Evolutionary conservation across 2,888 invertebrate species (phyloP).

Genomic region (Torymus aiolomorphi): DNA sequence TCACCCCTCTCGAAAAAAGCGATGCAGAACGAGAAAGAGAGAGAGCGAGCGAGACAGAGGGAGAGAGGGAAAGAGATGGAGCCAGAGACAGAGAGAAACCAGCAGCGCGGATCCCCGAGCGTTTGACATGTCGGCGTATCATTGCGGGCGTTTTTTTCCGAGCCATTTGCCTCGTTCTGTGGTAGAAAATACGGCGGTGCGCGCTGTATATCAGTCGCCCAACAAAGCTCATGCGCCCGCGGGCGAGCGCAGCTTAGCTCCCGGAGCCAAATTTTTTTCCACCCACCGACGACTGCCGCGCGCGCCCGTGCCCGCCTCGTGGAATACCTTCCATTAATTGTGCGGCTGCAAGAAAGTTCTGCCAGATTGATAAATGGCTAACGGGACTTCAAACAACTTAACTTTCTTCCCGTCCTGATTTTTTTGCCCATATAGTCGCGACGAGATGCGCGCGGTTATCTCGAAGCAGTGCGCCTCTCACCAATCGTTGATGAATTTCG

Average conservation of each 20-base stretch:
- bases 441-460: neutral
- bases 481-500: too few species aligned
- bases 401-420: conserved; percentile 46
- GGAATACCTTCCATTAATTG: conserved; percentile 57
- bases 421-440: neutral
- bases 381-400: conserved; percentile 58
- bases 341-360: conserved; percentile 54
- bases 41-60: too few species aligned
- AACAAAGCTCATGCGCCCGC: conserved; percentile 42
- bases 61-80: conserved; percentile 5
- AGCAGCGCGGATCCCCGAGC: neutral
- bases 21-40: neutral
- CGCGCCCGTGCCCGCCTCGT: conserved; percentile 14
- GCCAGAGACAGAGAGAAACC: neutral
- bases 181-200: conserved; percentile 34
- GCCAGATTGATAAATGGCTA: conserved; percentile 58
- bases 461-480: neutral
- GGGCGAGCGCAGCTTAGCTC: neutral
- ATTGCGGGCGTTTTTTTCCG: conserved; percentile 50
- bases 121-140: conserved; percentile 50
- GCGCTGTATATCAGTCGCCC: conserved; percentile 48
- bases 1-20: too few species aligned
- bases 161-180: conserved; percentile 54
- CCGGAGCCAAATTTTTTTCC: conserved; percentile 50
- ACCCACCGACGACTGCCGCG: neutral